These are phyloP conservation scores for Perca schrenkii DNA, from an alignment of 2,113 vertebrate species.

Conservation along the genomic window DNA sequence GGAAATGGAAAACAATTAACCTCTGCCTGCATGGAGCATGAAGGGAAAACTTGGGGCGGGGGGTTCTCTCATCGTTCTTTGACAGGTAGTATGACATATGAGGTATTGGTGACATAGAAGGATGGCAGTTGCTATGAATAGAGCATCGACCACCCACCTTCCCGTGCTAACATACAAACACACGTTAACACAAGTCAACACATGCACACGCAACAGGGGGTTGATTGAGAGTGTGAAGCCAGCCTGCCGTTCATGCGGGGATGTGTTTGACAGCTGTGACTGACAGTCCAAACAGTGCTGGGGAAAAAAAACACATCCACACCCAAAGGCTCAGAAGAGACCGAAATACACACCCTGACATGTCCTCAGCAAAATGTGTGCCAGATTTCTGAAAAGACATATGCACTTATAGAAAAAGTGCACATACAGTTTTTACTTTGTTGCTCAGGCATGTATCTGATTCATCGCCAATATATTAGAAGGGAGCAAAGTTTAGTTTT, in stretches of 20 bases:
- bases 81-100: conserved; percentile 55
- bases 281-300: conserved; percentile 61
- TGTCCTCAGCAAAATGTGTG: conserved; percentile 14
- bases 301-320: conserved; percentile 46
- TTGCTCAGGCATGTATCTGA: conserved; percentile 29
- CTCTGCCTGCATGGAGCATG: neutral
- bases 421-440: conserved; percentile 20
- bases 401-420: neutral
- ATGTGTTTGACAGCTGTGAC: conserved; percentile 72
- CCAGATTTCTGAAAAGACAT: conserved; percentile 8
- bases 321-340: conserved; percentile 41
- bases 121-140: conserved; percentile 68
- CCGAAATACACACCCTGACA: conserved; percentile 56
- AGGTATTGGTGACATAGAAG: conserved; percentile 53
- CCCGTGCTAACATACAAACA: conserved; percentile 34
- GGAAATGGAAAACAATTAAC: neutral
- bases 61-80: conserved; percentile 7
- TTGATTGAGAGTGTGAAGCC: conserved; percentile 66
- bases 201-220: conserved; percentile 30
- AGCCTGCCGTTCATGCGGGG: conserved; percentile 30
- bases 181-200: conserved; percentile 35
- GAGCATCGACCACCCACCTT: conserved; percentile 61
- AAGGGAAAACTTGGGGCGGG: neutral
- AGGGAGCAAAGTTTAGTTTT: conserved; percentile 5
- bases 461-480: conserved; percentile 16